These are phyloP conservation scores for Eupithecia abbreviata DNA, from an alignment of 2,888 invertebrate genomes.

Conservation along the genomic window DNA sequence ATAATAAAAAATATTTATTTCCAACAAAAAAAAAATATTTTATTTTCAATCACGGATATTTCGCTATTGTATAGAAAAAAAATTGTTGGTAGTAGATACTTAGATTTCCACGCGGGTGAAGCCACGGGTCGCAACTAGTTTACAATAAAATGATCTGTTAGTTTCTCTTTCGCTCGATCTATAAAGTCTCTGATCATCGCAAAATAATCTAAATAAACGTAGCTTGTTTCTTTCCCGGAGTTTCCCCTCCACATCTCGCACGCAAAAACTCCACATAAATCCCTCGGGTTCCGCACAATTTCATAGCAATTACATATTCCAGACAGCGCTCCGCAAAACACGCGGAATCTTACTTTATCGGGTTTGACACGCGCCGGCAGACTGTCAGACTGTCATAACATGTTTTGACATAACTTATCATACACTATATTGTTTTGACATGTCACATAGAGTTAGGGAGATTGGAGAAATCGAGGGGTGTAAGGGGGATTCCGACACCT, in stretches of 20 bases:
- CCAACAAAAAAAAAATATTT: too few species aligned
- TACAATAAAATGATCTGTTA: neutral
- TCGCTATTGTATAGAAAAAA: too few species aligned
- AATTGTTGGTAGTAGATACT: too few species aligned
- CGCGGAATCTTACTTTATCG: constrained; percentile 37
- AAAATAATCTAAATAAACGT: neutral
- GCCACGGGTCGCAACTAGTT: too few species aligned
- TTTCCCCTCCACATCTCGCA: neutral
- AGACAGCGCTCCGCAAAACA: constrained; percentile 39
- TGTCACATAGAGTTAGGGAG: neutral
- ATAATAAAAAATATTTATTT: too few species aligned
- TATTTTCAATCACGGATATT: too few species aligned
- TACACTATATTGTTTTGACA: neutral
- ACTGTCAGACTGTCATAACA: constrained; percentile 8
- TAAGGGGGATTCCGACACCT: too few species aligned
- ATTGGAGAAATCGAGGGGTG: neutral
- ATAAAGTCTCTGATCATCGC: neutral
- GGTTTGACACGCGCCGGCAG: constrained; percentile 20
- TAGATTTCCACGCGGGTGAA: too few species aligned
- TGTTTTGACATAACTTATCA: constrained; percentile 9
- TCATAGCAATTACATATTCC: constrained; percentile 39
- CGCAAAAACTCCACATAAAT: neutral
- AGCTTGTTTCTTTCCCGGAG: neutral
- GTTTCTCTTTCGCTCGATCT: neutral
- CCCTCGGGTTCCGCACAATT: constrained; percentile 26